These are phyloP conservation scores for Anneissia japonica DNA, from an alignment of 35 echinoderm and acorn worm genomes.

Conservation along the genomic window DNA sequence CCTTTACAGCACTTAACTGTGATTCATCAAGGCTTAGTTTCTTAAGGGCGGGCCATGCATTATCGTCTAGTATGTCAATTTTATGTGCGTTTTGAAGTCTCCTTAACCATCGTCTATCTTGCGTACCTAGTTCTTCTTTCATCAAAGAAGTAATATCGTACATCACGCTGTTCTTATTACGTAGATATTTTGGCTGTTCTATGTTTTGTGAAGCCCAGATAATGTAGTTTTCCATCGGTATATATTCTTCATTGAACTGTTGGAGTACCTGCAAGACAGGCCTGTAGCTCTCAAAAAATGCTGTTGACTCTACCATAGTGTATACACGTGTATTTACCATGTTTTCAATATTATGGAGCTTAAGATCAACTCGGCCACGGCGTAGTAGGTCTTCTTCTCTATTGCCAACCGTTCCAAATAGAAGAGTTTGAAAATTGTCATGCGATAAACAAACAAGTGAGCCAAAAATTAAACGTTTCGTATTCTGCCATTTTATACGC, in stretches of 20 bases:
- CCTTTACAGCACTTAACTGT: constrained; percentile 60
- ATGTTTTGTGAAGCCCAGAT: neutral
- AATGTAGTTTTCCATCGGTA: neutral
- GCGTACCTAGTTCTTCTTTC: neutral
- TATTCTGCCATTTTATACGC: constrained; percentile 42
- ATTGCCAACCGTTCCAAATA: constrained; percentile 71
- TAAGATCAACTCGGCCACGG: constrained; percentile 34
- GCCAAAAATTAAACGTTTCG: constrained; percentile 76
- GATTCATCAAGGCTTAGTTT: constrained; percentile 54
- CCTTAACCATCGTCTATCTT: too few relatives aligned
- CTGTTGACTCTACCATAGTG: constrained; percentile 7
- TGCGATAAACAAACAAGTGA: constrained; percentile 65
- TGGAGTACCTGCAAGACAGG: neutral
- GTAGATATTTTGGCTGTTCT: neutral
- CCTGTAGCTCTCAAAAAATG: neutral
- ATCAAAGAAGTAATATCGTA: neutral
- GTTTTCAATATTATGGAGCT: constrained; percentile 6
- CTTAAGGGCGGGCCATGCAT: constrained; percentile 34
- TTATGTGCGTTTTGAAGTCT: too few relatives aligned
- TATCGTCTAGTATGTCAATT: constrained; percentile 9
- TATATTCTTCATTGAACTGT: neutral
- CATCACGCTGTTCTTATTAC: neutral
- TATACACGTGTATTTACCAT: neutral
- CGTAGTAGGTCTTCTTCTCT: constrained; percentile 34
- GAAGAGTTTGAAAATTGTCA: constrained; percentile 64